Evolutionary conservation across 2,797 vertebrate species (phyloP), one percentile per base, ranked within the genome.

Genomic region (Sebastes ruberrimus): DNA sequence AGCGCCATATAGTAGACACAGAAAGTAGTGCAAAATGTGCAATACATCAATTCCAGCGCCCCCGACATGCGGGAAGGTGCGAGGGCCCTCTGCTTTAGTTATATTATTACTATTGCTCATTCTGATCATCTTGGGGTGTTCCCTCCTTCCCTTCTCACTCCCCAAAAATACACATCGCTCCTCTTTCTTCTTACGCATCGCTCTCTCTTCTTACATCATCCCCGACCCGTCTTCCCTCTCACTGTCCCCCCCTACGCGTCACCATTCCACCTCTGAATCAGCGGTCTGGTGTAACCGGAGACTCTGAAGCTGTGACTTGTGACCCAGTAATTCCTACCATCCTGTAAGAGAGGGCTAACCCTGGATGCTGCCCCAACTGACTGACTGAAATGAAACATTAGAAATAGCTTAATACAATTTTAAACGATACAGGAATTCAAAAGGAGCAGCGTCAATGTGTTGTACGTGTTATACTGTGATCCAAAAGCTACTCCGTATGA

Each of bases 231-330:
- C 59, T 25, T 35, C 71, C 35, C 25, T 80, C 64, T 66, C 60
- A 22, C 71, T 28, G 35, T 68, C 52, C 62, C 69, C 82, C 82
- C 69, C 66, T 10, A 9, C 22, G 10, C 42, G 59, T 76, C 68
- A 71, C 16, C 60, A 53, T 38, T 16, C 63, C 42, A 11, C 16
- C 55, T 77, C 86, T 83, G 82, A 89, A 83, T 90, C 85, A 85
- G 87, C 69, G 1, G 6, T 63, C 49, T 61, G 62, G 3, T 83
- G 88, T 78, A 89, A 92, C 28, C 22, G 16, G 76, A 92, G 13
- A 73, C 70, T 8, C 59, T n/a, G 53, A 25, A 25, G 62, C 66
- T 27, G 27, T 78, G 79, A 82, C 82, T 78, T 69, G 72, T 81
- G 87, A 82, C 75, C 80, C 70, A 79, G 59, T 68, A 62, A 75